Percentiles rank a stretch among this genome's conserved stretches.
phyloP scores from a whole-genome alignment of 2,888 invertebrate species.

The Hofmannophila pseudospretella region DNA sequence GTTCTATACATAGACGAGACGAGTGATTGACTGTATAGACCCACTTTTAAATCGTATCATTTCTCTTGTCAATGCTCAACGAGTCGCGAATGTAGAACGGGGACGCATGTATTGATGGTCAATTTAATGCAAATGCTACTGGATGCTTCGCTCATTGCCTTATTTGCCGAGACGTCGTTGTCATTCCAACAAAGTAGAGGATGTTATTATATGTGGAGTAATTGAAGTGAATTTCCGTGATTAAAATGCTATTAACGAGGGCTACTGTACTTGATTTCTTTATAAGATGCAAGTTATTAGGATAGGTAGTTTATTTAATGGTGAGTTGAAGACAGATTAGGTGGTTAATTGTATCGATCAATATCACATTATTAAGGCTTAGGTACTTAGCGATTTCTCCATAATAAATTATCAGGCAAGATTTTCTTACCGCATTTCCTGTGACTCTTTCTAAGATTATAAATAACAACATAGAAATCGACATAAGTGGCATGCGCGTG shows the following conservation, averaged over 20 bases:
- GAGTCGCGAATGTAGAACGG: conserved; percentile 42
- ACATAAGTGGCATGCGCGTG: too few relatives aligned
- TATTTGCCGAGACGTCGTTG: conserved; percentile 27
- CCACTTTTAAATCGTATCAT: conserved; percentile 13
- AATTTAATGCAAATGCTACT: conserved; percentile 51
- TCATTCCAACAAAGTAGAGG: conserved; percentile 2
- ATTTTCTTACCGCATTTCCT: too few relatives aligned
- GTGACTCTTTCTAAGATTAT: too few relatives aligned
- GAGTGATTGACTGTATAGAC: background rate
- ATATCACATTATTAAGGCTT: conserved; percentile 18
- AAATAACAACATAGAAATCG: too few relatives aligned
- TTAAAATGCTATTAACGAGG: conserved; percentile 13
- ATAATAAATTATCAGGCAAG: too few relatives aligned
- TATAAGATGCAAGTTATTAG: conserved; percentile 16
- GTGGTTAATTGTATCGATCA: too few relatives aligned
- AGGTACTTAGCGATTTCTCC: too few relatives aligned
- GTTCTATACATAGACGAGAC: too few relatives aligned
- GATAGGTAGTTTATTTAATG: too few relatives aligned
- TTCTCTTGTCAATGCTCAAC: conserved; percentile 35
- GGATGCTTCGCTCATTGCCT: conserved; percentile 26
- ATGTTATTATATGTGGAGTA: conserved; percentile 7
- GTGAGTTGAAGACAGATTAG: too few relatives aligned
- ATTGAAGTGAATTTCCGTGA: background rate
- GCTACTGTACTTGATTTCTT: conserved; percentile 41
- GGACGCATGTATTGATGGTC: conserved; percentile 54